Evolutionary conservation across 2,113 vertebrate species (phyloP).

Genomic region (Dicrurus megarhynchus): DNA sequence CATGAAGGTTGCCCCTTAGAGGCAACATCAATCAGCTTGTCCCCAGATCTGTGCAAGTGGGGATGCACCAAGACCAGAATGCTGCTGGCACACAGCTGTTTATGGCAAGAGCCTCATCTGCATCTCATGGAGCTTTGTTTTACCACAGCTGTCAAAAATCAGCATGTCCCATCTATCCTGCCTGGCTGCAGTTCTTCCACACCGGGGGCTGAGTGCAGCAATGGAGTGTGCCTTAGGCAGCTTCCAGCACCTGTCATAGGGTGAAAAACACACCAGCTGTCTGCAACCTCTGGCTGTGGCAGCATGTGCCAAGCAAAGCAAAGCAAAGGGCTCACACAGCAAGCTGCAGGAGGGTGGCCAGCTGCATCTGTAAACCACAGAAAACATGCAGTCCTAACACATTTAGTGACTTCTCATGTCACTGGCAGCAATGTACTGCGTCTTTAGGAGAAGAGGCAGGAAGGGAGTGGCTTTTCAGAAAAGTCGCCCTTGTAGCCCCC

Average conservation of each 20-base stretch:
- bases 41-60: not conserved
- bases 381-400: not conserved
- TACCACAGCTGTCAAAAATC: not conserved
- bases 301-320: not conserved
- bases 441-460: not conserved
- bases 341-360: not conserved
- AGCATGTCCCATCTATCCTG: not conserved
- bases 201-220: not conserved
- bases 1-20: not conserved
- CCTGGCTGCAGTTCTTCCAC: not conserved
- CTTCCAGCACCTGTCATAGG: not conserved
- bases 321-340: not conserved
- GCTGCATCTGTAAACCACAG: not conserved
- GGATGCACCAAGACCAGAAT: not conserved
- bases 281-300: not conserved
- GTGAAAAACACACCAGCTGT: not conserved
- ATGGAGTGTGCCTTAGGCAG: fast-evolving
- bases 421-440: fast-evolving
- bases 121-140: not conserved
- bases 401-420: not conserved
- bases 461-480: not conserved
- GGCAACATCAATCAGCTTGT: not conserved
- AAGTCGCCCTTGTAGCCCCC: not conserved
- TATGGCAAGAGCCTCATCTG: not conserved
- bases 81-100: not conserved